Base-by-base conservation (phyloP, 2,113 vertebrate genomes). In the Oreotrochilus melanogaster region DNA sequence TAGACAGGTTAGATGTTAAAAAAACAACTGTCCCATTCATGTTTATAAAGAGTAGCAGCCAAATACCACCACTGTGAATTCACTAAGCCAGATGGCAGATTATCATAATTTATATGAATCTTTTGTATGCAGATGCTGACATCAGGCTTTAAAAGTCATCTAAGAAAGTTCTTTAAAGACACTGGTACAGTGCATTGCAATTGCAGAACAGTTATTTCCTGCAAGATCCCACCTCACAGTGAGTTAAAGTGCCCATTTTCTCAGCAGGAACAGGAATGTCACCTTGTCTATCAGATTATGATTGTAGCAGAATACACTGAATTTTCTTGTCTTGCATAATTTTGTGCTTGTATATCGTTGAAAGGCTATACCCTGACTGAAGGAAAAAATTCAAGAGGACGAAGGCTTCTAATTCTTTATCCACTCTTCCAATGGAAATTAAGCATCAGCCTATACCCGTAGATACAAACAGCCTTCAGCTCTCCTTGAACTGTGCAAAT, bases 401-500 rank as follows among this genome's bases (percentile, higher is more conserved):
- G 58, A 95, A 92, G 93, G 90, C 92, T 70, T 96, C 72, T 30
- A 53, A 47, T 69, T 94, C 74, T 71, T 96, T 27, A 56, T 47
- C 70, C 43, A 39, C 11, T 78, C 33, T 61, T 85, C 76, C 81
- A 73, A 67, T 69, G 67, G 39, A 83, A 89, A 80, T 53, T 33
- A 70, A 85, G 56, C 78, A 65, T 65, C 33, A 22, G 48, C 60
- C 67, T 39, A 23, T 91, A 95, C 96, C 96, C 69, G 64, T 95
- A 96, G 73, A 73, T 28, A 17, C 45, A 35, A 88, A 72, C 6
- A 78, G 93, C 88, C 71, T 91, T 47, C 48, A 48, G 84, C 88
- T 93, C 88, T 76, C 74, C 53, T 86, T 69, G 70, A 84, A 91
- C 69, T 91, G 93, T 96, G 96, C 95, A 97, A 97, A 96, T 92